Percentiles rank a stretch among this genome's conserved stretches.
phyloP scores from a whole-genome alignment of 2,113 vertebrate genomes.

The Scomber scombrus region DNA sequence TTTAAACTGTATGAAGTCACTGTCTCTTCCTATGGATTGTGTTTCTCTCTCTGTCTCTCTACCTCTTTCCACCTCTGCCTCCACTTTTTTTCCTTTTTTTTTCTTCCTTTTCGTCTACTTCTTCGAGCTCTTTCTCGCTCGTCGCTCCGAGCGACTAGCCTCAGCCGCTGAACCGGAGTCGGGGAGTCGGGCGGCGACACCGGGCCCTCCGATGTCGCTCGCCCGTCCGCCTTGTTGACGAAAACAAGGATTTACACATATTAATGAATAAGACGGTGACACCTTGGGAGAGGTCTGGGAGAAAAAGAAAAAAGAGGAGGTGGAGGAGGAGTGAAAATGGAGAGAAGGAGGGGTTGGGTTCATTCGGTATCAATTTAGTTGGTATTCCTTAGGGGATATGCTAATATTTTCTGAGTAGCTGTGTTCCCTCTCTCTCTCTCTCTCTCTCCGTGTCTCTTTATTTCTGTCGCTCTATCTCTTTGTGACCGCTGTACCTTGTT shows the following conservation, averaged over 20 bases:
- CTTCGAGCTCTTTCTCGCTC: constrained; percentile 42
- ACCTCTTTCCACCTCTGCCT: constrained; percentile 17
- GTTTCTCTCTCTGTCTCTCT: constrained; percentile 1
- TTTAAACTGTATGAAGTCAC: constrained; percentile 13
- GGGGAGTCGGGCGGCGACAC: constrained; percentile 53
- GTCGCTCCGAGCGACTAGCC: constrained; percentile 57
- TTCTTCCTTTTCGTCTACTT: not conserved
- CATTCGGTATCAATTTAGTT: constrained; percentile 91
- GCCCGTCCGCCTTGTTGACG: constrained; percentile 66
- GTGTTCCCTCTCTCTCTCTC: constrained; percentile 91
- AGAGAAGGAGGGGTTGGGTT: constrained; percentile 63
- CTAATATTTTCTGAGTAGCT: constrained; percentile 80
- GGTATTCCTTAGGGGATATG: constrained; percentile 91
- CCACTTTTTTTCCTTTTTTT: not conserved
- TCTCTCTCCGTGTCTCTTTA: constrained; percentile 90
- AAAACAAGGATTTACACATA: constrained; percentile 93
- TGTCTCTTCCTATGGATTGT: not conserved
- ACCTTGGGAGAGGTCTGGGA: constrained; percentile 84
- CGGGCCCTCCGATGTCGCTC: constrained; percentile 36
- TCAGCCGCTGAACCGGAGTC: constrained; percentile 62
- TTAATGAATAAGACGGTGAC: constrained; percentile 94
- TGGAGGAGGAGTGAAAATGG: constrained; percentile 32
- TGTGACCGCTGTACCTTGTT: constrained; percentile 95
- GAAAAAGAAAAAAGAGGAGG: constrained; percentile 22
- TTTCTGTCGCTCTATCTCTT: constrained; percentile 89